These are phyloP conservation scores for Hirundo rustica DNA, from an alignment of 2,797 vertebrate species.

Conservation along the genomic window DNA sequence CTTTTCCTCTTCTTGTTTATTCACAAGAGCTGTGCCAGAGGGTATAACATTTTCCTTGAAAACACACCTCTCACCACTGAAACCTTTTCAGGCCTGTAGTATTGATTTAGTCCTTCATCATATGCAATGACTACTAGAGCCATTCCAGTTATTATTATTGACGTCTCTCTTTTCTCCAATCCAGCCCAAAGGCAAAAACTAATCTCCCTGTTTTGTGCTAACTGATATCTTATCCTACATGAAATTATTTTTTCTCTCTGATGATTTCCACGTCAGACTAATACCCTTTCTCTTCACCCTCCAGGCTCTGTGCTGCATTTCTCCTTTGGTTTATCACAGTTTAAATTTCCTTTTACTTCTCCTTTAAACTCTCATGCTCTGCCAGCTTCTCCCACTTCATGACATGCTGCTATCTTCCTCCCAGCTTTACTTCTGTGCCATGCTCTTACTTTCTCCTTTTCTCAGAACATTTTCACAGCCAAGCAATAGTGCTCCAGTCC, in stretches of 20 bases:
- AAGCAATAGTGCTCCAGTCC: neutral
- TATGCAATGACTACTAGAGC: neutral
- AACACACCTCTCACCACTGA: neutral
- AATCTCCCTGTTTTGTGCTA: slow-evolving; percentile 35
- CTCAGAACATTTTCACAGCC: neutral
- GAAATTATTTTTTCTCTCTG: slow-evolving; percentile 25
- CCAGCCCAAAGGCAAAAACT: slow-evolving; percentile 32
- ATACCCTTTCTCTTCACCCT: neutral
- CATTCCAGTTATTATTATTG: slow-evolving; percentile 32
- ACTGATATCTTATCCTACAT: slow-evolving; percentile 8
- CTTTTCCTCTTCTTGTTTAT: neutral
- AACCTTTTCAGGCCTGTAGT: neutral
- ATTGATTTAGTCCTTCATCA: slow-evolving; percentile 31
- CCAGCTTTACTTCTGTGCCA: neutral
- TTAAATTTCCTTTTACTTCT: slow-evolving; percentile 43
- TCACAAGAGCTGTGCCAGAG: neutral
- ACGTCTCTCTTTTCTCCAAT: slow-evolving; percentile 19
- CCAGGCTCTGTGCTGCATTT: neutral
- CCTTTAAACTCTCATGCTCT: neutral
- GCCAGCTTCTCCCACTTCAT: neutral
- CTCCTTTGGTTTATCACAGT: neutral
- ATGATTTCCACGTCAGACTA: neutral
- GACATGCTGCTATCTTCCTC: neutral
- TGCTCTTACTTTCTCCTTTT: neutral
- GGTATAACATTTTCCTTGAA: neutral